Evolutionary conservation across 2,888 invertebrate species (phyloP).

Genomic region (Carabus problematicus): DNA sequence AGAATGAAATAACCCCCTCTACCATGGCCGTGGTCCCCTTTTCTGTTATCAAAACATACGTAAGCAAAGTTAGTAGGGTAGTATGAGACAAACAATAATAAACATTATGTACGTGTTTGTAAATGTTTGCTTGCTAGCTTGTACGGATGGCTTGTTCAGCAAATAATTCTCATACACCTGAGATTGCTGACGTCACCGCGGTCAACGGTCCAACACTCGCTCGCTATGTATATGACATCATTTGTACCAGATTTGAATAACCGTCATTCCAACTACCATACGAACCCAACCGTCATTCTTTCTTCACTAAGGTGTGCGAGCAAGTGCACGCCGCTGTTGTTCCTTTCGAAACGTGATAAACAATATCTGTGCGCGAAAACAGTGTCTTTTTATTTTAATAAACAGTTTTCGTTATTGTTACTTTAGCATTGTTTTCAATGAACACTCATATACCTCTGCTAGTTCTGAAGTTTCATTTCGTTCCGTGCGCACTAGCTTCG

Average conservation of each 20-base stretch:
- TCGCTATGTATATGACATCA: conserved; percentile 31
- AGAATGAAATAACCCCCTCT: too few species aligned
- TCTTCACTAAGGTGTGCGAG: too few species aligned
- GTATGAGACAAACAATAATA: too few species aligned
- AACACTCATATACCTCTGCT: too few species aligned
- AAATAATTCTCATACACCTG: conserved; percentile 41
- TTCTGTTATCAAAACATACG: too few species aligned
- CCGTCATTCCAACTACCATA: neutral
- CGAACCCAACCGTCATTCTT: too few species aligned
- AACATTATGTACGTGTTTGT: too few species aligned
- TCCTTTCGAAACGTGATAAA: conserved; percentile 1
- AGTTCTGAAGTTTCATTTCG: too few species aligned
- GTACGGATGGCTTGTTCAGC: conserved; percentile 21
- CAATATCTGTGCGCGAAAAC: neutral
- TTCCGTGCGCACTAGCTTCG: too few species aligned
- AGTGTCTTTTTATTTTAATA: conserved; percentile 8
- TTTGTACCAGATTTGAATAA: conserved; percentile 27
- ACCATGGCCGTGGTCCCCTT: too few species aligned
- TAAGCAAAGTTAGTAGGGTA: too few species aligned
- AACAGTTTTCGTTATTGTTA: neutral
- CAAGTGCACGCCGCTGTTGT: neutral
- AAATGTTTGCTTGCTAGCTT: too few species aligned
- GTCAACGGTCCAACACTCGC: conserved; percentile 32
- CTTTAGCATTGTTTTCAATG: conserved; percentile 6
- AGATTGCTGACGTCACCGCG: conserved; percentile 33